Conservation (phyloP, 2,797 vertebrate genomes). For the Neoniphon sammara region DNA sequence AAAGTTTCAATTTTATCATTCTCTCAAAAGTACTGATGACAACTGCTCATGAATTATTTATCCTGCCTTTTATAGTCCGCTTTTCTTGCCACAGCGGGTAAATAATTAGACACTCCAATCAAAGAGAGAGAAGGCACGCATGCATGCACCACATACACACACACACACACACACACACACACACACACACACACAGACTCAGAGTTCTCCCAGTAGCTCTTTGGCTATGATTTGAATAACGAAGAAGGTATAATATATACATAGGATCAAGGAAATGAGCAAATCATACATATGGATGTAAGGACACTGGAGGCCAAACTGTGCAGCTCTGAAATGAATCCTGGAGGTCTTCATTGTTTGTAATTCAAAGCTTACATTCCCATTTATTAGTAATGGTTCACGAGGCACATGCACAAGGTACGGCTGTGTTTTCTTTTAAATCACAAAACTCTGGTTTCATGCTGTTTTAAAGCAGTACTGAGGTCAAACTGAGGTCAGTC, state of each 20-base stretch:
- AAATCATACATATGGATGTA: slow-evolving; percentile 18
- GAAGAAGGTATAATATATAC: slow-evolving; percentile 4
- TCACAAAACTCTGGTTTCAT: no score
- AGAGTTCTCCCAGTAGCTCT: not conserved
- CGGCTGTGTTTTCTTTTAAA: not conserved
- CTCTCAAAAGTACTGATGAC: slow-evolving; percentile 34
- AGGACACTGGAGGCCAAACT: not conserved
- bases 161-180: slow-evolving; percentile 8
- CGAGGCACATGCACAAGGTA: not conserved
- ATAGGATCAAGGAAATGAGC: not conserved
- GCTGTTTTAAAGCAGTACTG: no score
- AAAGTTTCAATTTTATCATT: slow-evolving; percentile 30
- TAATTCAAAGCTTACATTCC: slow-evolving; percentile 8
- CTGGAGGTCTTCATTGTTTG: slow-evolving; percentile 1
- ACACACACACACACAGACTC: slow-evolving; percentile 8
- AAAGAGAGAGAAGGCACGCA: slow-evolving; percentile 15
- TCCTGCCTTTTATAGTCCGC: slow-evolving; percentile 8
- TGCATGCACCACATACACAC: not conserved
- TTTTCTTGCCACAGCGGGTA: slow-evolving; percentile 29
- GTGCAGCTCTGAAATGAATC: not conserved
- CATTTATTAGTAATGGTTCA: slow-evolving; percentile 9
- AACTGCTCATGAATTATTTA: slow-evolving; percentile 51
- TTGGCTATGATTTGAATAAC: slow-evolving; percentile 19
- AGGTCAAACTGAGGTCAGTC: no score
- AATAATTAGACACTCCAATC: slow-evolving; percentile 57